Conservation (phyloP, 2,797 vertebrate genomes). For the Micromesistius poutassou region DNA sequence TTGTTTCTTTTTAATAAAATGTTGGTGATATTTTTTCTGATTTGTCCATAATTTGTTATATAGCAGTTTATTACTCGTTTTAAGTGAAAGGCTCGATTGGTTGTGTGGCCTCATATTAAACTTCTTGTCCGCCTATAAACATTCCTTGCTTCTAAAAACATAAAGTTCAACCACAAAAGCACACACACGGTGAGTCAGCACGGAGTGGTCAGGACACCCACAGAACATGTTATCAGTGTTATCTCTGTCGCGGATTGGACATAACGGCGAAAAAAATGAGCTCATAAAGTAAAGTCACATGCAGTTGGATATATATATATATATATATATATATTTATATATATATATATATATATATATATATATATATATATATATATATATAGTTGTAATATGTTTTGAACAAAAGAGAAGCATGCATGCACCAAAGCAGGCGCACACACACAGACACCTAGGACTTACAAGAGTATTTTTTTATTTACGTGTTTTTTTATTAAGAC, state of each 20-base stretch:
- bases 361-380: not conserved
- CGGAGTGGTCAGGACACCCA: not conserved
- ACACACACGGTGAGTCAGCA: constrained; percentile 5
- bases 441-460: not conserved
- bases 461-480: not conserved
- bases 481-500: too few relatives aligned
- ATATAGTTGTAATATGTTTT: not conserved
- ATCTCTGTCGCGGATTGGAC: not conserved
- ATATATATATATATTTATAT: not conserved
- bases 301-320: not conserved
- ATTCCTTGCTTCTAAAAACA: not conserved
- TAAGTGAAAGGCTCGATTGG: not conserved
- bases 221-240: not conserved
- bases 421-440: not conserved
- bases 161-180: not conserved
- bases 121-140: not conserved
- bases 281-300: not conserved
- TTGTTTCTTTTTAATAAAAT: not conserved
- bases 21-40: not conserved
- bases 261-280: not conserved
- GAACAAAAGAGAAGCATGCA: not conserved
- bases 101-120: not conserved
- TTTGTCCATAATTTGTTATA: not conserved
- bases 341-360: not conserved
- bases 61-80: not conserved